Percentiles rank a stretch among this genome's conserved stretches.
These are phyloP conservation scores for Paracentrotus lividus DNA, from an alignment of 53 echinoderm and acorn worm genomes.

Conservation along the genomic window DNA sequence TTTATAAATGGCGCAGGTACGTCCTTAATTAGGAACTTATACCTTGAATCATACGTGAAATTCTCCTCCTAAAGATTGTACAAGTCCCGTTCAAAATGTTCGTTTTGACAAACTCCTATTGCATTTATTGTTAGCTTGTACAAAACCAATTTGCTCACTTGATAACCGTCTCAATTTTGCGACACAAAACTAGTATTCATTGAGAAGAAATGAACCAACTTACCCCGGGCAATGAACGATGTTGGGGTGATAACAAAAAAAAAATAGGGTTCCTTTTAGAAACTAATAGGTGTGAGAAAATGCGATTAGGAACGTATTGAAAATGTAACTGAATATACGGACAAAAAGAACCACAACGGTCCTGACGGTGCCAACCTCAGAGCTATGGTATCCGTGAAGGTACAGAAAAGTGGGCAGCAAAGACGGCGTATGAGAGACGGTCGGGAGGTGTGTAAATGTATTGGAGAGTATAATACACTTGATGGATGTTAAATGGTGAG, in stretches of 20 bases:
- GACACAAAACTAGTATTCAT: conserved; percentile 37
- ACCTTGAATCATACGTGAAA: not conserved
- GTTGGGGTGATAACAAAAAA: conserved; percentile 12
- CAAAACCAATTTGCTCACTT: conserved; percentile 52
- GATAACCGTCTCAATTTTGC: conserved; percentile 28
- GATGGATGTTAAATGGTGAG: not conserved
- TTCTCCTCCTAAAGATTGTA: not conserved
- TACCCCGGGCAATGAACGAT: conserved; percentile 68
- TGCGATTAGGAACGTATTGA: conserved; percentile 51
- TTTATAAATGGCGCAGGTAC: too few relatives aligned
- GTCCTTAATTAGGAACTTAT: too few relatives aligned
- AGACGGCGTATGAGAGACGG: not conserved
- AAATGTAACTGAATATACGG: conserved; percentile 71
- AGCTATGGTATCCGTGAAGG: conserved; percentile 41
- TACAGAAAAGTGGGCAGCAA: not conserved
- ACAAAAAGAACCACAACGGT: conserved; percentile 49
- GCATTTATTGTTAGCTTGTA: conserved; percentile 16
- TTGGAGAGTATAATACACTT: not conserved
- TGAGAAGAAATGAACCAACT: conserved; percentile 39
- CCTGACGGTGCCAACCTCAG: conserved; percentile 2
- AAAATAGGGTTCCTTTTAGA: conserved; percentile 48
- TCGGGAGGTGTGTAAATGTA: not conserved
- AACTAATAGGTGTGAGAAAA: conserved; percentile 73
- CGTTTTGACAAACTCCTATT: not conserved
- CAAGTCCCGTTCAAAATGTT: not conserved